Percentiles rank a stretch among this genome's conserved stretches.
Conservation (phyloP, 2,113 vertebrate genomes). For the Chauna torquata region DNA sequence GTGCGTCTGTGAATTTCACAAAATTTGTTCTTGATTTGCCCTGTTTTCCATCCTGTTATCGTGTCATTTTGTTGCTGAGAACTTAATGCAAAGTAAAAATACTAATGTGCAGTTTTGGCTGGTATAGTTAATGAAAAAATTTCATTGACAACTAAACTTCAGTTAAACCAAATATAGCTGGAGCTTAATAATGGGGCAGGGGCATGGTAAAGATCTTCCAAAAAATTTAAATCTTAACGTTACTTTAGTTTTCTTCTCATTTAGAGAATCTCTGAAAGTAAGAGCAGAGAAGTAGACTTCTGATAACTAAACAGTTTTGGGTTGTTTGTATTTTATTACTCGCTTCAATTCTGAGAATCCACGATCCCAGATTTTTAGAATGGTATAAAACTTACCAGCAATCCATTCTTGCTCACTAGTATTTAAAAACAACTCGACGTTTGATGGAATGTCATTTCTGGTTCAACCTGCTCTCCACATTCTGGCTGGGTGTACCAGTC, state of each 20-base stretch:
- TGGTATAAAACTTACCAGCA: not conserved
- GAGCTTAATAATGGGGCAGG: not conserved
- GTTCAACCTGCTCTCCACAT: not conserved
- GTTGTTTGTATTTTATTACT: not conserved
- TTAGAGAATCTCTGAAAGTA: not conserved
- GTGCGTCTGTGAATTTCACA: not conserved
- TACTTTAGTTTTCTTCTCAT: not conserved
- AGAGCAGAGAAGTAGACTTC: not conserved
- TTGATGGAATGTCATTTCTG: not conserved
- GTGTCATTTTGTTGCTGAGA: not conserved
- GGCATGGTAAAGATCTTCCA: not conserved
- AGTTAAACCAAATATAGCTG: not conserved
- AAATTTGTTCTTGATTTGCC: not conserved
- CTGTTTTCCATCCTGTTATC: not conserved
- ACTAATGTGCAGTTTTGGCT: not conserved
- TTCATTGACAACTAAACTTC: too few species aligned
- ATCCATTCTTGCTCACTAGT: not conserved
- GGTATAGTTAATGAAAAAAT: not conserved
- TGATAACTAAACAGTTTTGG: not conserved
- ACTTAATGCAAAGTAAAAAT: not conserved
- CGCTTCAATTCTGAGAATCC: not conserved
- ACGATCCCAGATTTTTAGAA: fast-evolving
- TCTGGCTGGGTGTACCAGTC: not conserved
- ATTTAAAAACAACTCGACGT: not conserved
- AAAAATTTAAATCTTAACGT: not conserved